These are phyloP conservation scores for Listronotus oregonensis DNA, from an alignment of 1,140 invertebrate species.

Conservation along the genomic window DNA sequence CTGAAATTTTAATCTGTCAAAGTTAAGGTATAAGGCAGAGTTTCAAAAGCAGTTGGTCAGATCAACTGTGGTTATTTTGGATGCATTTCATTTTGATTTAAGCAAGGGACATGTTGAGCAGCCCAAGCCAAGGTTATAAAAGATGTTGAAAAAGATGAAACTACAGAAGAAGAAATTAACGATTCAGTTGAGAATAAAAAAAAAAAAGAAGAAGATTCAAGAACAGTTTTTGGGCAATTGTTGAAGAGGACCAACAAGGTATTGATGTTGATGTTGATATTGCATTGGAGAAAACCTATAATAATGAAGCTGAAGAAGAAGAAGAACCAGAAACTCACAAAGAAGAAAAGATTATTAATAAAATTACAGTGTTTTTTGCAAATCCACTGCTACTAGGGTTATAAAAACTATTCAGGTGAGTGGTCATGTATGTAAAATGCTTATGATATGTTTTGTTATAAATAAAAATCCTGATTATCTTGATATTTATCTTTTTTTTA, in stretches of 20 bases:
- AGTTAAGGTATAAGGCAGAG: constrained; percentile 70
- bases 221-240: constrained; percentile 45
- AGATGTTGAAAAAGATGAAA: constrained; percentile 34
- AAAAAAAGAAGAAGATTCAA: constrained; percentile 16
- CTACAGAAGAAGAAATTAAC: constrained; percentile 45
- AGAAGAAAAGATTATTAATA: constrained; percentile 60
- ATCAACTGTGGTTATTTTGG: constrained; percentile 81
- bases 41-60: constrained; percentile 84
- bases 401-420: constrained; percentile 65
- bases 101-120: constrained; percentile 62
- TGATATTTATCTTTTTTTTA: constrained; percentile 52
- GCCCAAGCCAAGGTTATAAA: too few species aligned
- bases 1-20: constrained; percentile 79
- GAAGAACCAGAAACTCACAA: constrained; percentile 38
- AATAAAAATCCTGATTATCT: not conserved
- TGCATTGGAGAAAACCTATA: constrained; percentile 47
- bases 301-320: constrained; percentile 46
- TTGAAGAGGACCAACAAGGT: constrained; percentile 39
- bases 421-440: not conserved
- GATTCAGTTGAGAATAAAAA: not conserved
- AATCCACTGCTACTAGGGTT: constrained; percentile 75
- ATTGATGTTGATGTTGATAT: constrained; percentile 47
- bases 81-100: constrained; percentile 93
- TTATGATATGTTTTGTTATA: not conserved
- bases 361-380: constrained; percentile 66